Evolutionary conservation across 2,113 vertebrate genomes (phyloP), one percentile per base, ranked within the genome.

Genomic region (Archocentrus centrarchus): DNA sequence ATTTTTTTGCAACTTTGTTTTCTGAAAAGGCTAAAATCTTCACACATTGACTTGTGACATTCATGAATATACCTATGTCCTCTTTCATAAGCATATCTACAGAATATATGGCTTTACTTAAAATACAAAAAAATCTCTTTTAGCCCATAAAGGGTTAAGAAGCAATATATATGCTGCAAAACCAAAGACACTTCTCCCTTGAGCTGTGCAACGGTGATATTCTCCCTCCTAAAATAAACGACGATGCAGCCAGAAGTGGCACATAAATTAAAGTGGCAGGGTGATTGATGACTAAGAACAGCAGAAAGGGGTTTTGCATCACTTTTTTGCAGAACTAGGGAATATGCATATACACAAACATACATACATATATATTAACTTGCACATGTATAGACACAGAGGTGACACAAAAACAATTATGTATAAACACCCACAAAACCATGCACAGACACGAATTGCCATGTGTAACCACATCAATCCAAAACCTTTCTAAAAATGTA

Each of bases 261-360:
- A 96, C 97, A 96, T 98, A 97, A 97, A 98, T 98, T 97, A 98
- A 97, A 97, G 96, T 97, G 97, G 97, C 97, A 97, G 96, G 7
- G 95, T 98, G 97, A 99, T 97, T 97, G 97, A 98, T 97, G 97
- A 96, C 94, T 92, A 85, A 88, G 84, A 96, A 96, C 94, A 94
- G 95, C 95, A 96, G 95, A 94, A 85, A 95, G 96, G 95, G 90
- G 91, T 86, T 97, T 96, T 95, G 95, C 94, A 94, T 96, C 91
- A 77, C 96, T 76, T 97, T 76, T 95, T 95, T 95, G 96, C 91
- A 93, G 84, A 96, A 94, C 95, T 89, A 91, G 96, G 96, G 95
- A 97, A 96, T 96, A 96, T 95, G 64, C 85, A 84, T 62, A 44
- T 32, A 73, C 58, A 50, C 59, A 83, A 22, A 85, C n/a, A 22